Evolutionary conservation across 2,113 vertebrate species (phyloP).

Genomic region (Tenebrosternarchus preto): DNA sequence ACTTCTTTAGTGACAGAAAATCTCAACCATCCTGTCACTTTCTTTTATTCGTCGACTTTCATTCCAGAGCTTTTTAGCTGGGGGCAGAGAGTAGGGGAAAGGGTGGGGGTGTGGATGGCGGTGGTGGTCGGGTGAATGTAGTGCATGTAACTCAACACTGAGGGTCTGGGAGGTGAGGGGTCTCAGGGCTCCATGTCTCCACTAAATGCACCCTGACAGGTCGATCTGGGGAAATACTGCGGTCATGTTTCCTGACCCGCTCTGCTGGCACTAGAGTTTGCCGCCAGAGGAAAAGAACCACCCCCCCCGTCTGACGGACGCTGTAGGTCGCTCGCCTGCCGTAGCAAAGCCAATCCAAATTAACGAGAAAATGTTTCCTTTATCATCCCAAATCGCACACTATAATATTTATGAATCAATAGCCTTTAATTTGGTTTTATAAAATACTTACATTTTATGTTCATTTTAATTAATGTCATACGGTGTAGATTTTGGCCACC

Average conservation of each 20-base stretch:
- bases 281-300: slow-evolving; percentile 39
- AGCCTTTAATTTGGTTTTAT: background rate
- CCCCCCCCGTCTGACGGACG: slow-evolving; percentile 10
- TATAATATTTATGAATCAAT: no score
- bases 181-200: slow-evolving; percentile 45
- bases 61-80: slow-evolving; percentile 35
- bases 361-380: no score
- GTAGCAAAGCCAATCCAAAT: no score
- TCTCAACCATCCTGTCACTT: background rate
- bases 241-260: slow-evolving; percentile 58
- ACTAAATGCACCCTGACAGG: slow-evolving; percentile 58
- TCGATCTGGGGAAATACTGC: slow-evolving; percentile 40
- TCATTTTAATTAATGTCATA: no score
- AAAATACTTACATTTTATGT: background rate
- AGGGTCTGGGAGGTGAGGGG: slow-evolving; percentile 51
- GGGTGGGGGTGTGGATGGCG: no score
- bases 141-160: slow-evolving; percentile 53
- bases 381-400: no score
- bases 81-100: no score
- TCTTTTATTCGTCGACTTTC: slow-evolving; percentile 32
- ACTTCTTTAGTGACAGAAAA: background rate
- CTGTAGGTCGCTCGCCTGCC: background rate
- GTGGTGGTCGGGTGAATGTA: slow-evolving; percentile 4
- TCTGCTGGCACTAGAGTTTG: slow-evolving; percentile 22
- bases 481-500: no score